Conservation (phyloP, 2,113 vertebrate species). For the Pluvialis apricaria region DNA sequence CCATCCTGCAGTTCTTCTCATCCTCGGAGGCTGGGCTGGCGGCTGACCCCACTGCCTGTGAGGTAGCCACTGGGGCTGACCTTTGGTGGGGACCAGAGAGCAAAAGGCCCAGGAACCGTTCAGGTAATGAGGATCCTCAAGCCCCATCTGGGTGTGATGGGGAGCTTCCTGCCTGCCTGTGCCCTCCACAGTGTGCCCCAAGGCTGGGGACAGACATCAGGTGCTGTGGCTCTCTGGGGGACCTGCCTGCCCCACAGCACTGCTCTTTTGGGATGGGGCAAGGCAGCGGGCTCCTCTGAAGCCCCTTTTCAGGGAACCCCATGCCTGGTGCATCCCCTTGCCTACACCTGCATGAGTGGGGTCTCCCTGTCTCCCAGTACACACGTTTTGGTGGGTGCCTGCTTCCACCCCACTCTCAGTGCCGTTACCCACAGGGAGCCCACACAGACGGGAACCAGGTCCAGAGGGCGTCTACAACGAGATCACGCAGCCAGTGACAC, state of each 20-base stretch:
- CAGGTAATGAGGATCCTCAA: not conserved
- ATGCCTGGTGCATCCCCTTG: not conserved
- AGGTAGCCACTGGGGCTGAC: not conserved
- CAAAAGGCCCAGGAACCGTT: not conserved
- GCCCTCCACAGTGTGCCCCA: rapidly evolving
- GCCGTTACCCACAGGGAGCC: not conserved
- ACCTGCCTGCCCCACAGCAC: rapidly evolving
- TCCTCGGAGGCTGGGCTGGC: conserved; percentile 66
- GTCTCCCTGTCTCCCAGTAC: not conserved
- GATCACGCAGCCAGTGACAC: conserved; percentile 84
- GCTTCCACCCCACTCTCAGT: rapidly evolving
- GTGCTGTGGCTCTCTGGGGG: no score
- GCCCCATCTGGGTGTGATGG: not conserved
- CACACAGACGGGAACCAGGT: rapidly evolving
- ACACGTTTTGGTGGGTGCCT: not conserved
- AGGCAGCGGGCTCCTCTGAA: rapidly evolving
- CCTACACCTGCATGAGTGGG: not conserved
- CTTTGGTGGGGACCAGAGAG: not conserved
- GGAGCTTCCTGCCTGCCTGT: not conserved
- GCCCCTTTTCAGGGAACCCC: not conserved
- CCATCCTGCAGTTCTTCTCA: conserved; percentile 88
- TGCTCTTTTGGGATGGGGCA: not conserved
- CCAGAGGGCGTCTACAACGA: conserved; percentile 87
- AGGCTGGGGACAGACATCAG: not conserved
- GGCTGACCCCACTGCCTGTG: not conserved